Base-by-base conservation (phyloP, 2,113 vertebrate species). In the Lipotes vexillifer region DNA sequence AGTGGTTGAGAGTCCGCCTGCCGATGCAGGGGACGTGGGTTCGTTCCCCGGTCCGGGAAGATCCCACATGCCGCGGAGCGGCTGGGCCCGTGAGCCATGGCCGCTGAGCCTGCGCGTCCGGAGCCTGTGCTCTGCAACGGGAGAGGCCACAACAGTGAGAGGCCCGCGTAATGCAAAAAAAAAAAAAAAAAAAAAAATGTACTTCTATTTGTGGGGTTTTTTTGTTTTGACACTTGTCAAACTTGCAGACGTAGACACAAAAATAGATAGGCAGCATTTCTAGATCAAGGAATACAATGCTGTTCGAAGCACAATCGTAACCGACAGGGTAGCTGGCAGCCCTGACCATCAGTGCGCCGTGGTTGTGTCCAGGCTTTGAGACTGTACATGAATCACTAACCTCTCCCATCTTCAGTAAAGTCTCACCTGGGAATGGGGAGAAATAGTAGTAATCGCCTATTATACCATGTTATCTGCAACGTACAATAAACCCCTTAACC, bases 211-310 rank as follows among this genome's bases (percentile, higher is more conserved):
- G 55, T 65, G 38, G 29, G 18, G 59, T 55, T 55, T n/a, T 72
- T 71, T 84, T 49, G 71, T 95, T 93, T 92, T 96, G 90, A 90
- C 72, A 75, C 49, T 66, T 89, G 46, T 92, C 87, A 96, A 92
- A 88, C 61, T 95, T 96, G 52, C 33, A 96, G 72, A 85, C 46
- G 69, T n/a, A 82, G 71, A 88, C 18, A 72, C 20, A 33, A 61
- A 96, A 95, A 81, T n/a, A 85, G 66, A 18, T 3, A 52, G 52
- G n/a, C 23, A 59, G n/a, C 2, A 4, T 71, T 85, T 77, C 29
- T 71, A 65, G n/a, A 69, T 86, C 12, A 68, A 87, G 89, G 92
- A 68, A 57, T 31, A 36, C 27, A 44, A 41, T 74, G 14, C 44
- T 3, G 8, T 74, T 44, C 12, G 14, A 65, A 72, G 59, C 21